phyloP scores from a whole-genome alignment of 1,140 invertebrate genomes.

The Cheumatopsyche charites region DNA sequence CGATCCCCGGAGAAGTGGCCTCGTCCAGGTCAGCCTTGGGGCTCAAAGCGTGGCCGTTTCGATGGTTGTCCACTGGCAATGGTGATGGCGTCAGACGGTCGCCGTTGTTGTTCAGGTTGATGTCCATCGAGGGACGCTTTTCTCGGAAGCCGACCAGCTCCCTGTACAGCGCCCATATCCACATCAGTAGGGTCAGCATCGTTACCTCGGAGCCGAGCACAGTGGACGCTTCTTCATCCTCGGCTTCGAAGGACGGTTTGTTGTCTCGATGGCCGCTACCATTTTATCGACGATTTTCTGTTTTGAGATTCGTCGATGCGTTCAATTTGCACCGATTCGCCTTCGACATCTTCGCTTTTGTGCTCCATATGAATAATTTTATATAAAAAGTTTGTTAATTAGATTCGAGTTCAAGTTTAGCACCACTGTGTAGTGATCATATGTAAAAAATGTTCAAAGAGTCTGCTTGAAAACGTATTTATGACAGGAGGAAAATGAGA shows the following conservation, averaged over 20 bases:
- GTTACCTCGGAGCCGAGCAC: constrained; percentile 44
- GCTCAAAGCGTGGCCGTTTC: constrained; percentile 48
- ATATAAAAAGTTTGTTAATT: no score
- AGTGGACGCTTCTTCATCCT: constrained; percentile 5
- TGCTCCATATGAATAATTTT: no score
- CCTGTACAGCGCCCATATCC: constrained; percentile 55
- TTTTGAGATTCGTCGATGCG: background rate
- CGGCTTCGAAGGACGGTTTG: no score
- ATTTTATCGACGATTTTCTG: background rate
- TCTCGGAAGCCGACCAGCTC: constrained; percentile 54
- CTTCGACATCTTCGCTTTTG: no score
- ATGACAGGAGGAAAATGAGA: no score
- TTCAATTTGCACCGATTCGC: background rate
- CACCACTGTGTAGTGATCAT: no score
- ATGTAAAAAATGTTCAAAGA: no score
- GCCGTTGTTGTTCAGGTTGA: constrained; percentile 49
- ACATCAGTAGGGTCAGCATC: constrained; percentile 58
- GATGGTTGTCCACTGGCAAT: constrained; percentile 49
- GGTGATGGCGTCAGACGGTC: background rate
- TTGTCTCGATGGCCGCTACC: background rate
- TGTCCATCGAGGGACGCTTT: constrained; percentile 52
- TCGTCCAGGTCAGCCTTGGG: background rate
- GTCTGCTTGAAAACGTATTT: no score
- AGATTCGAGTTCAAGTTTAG: no score
- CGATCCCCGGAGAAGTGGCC: background rate